These are phyloP conservation scores for Orthochromis indermauri DNA, from an alignment of 2,113 vertebrate species.

Conservation along the genomic window DNA sequence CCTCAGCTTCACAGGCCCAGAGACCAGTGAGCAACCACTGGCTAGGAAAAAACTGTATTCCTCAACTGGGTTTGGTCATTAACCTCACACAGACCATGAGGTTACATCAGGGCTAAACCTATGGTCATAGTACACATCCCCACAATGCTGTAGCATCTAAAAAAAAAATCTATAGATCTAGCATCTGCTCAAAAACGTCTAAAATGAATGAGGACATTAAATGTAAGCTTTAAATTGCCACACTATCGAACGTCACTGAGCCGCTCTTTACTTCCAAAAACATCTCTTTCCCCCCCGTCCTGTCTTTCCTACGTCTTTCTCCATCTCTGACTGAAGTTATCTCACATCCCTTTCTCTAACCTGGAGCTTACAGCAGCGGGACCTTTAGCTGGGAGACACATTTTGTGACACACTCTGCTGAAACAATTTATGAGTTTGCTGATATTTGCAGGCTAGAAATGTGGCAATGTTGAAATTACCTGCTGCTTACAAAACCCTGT, in stretches of 20 bases:
- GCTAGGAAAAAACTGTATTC: background rate
- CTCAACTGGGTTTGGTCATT: background rate
- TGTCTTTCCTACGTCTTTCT: background rate
- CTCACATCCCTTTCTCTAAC: background rate
- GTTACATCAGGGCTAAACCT: background rate
- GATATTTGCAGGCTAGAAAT: background rate
- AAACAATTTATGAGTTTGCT: rapidly evolving
- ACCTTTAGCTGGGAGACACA: background rate
- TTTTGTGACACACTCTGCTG: background rate
- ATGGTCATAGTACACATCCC: background rate
- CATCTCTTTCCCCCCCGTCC: background rate
- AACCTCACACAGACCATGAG: background rate
- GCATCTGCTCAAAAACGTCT: background rate
- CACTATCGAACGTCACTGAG: background rate
- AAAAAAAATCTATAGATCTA: background rate
- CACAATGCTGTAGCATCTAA: background rate
- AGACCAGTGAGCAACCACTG: background rate
- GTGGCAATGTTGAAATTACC: background rate
- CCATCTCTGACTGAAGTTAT: background rate
- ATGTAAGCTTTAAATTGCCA: background rate
- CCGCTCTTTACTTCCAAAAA: background rate
- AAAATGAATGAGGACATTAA: background rate
- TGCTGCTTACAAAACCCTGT: background rate
- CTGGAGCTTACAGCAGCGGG: background rate
- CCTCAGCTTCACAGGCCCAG: background rate